Evolutionary conservation across 1,140 invertebrate genomes (phyloP).

Genomic region (Adelges cooleyi): DNA sequence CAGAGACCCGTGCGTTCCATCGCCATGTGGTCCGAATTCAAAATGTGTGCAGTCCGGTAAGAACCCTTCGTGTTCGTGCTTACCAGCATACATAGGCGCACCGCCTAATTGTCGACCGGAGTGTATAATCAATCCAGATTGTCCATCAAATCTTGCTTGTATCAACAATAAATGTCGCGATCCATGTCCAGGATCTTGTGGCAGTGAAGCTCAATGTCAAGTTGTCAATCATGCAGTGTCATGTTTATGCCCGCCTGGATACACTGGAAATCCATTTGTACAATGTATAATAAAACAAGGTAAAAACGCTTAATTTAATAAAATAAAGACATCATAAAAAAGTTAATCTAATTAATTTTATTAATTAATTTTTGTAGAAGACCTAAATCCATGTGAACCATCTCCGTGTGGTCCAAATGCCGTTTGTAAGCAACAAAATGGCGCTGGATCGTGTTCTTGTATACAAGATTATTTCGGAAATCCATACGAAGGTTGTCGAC

Average conservation of each 20-base stretch:
- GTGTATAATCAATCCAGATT: slow-evolving; percentile 59
- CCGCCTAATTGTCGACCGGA: slow-evolving; percentile 50
- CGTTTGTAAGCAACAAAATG: slow-evolving; percentile 42
- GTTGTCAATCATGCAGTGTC: slow-evolving; percentile 63
- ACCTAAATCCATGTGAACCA: slow-evolving; percentile 44
- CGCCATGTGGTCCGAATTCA: slow-evolving; percentile 70
- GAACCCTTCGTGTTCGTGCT: slow-evolving; percentile 59
- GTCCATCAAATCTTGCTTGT: slow-evolving; percentile 57
- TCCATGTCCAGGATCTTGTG: slow-evolving; percentile 67
- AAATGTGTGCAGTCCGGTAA: slow-evolving; percentile 56
- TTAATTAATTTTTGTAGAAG: slow-evolving; percentile 25
- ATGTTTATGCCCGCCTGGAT: slow-evolving; percentile 60
- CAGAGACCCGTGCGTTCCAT: slow-evolving; percentile 55
- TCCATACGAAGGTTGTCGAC: slow-evolving; percentile 42
- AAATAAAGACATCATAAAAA: not conserved
- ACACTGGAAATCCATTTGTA: slow-evolving; percentile 62
- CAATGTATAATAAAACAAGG: slow-evolving; percentile 43
- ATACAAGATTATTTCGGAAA: slow-evolving; percentile 49
- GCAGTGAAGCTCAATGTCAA: slow-evolving; percentile 59
- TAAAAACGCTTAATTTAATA: slow-evolving; percentile 31
- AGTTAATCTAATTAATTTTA: not conserved
- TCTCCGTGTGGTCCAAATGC: slow-evolving; percentile 57
- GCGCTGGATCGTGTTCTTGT: slow-evolving; percentile 50
- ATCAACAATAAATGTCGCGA: slow-evolving; percentile 61
- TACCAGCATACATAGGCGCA: slow-evolving; percentile 47